A percentile compares a stretch with the other conserved stretches of the same genome.
phyloP scores from a whole-genome alignment of 2,113 vertebrate genomes.

The Mus spicilegus region DNA sequence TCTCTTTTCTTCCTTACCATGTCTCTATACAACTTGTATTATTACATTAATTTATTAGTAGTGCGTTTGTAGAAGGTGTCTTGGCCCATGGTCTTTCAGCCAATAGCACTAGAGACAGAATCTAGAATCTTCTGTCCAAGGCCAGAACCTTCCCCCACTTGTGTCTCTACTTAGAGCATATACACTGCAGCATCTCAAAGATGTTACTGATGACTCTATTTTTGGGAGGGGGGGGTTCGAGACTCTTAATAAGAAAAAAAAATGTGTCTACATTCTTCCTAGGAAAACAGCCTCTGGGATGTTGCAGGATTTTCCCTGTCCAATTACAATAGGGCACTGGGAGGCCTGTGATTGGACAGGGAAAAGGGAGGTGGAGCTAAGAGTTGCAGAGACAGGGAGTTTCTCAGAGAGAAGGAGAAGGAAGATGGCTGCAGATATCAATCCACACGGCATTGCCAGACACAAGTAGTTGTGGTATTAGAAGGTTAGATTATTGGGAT shows the following conservation, averaged over 20 bases:
- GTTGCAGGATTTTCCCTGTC: too few species aligned
- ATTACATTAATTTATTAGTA: background rate
- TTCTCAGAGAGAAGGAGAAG: too few species aligned
- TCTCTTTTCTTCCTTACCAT: background rate
- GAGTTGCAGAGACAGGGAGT: too few species aligned
- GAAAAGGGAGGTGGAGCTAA: too few species aligned
- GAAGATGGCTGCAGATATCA: too few species aligned
- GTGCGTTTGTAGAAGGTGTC: background rate
- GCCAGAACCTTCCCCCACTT: background rate
- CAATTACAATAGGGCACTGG: too few species aligned
- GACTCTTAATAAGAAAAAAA: background rate
- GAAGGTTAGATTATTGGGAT: too few species aligned
- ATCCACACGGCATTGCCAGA: too few species aligned
- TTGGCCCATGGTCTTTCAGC: background rate
- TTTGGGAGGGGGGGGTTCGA: background rate
- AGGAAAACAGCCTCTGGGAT: background rate
- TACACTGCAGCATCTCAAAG: too few species aligned
- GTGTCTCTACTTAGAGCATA: too few species aligned
- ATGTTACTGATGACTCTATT: background rate
- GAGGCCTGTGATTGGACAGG: too few species aligned
- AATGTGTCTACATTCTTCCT: background rate
- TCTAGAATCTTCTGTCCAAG: background rate
- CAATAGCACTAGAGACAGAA: background rate
- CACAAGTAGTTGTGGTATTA: too few species aligned
- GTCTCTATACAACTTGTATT: background rate